phyloP scores from a whole-genome alignment of 2,113 vertebrate genomes.

The Platysteira castanea region DNA sequence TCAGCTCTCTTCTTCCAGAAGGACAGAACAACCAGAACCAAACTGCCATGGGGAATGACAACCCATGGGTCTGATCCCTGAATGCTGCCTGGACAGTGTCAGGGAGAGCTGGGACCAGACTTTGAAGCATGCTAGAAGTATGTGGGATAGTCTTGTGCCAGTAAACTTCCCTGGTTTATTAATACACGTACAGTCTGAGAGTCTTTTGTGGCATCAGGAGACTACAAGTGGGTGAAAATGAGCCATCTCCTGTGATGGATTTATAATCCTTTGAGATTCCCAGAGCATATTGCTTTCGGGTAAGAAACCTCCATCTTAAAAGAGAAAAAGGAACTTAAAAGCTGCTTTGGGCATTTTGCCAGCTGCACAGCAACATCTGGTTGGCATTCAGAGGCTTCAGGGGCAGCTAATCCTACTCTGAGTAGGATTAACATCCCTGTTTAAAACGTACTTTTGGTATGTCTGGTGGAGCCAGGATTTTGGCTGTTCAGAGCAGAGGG shows the following conservation, averaged over 20 bases:
- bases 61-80: background rate
- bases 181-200: background rate
- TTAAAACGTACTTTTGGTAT: background rate
- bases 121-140: background rate
- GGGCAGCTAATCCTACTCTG: constrained; percentile 56
- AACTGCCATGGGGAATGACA: background rate
- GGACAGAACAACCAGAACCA: background rate
- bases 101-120: background rate
- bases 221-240: constrained; percentile 27
- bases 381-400: constrained; percentile 52
- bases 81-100: background rate
- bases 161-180: background rate
- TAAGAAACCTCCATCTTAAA: constrained; percentile 7
- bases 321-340: constrained; percentile 47
- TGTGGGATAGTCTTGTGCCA: background rate
- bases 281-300: background rate
- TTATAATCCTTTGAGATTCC: constrained; percentile 16
- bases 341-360: constrained; percentile 52
- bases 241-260: constrained; percentile 8
- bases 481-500: background rate
- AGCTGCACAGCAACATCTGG: constrained; percentile 43
- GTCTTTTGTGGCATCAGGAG: background rate
- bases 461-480: background rate
- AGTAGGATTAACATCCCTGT: constrained; percentile 41
- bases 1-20: background rate